These are phyloP conservation scores for Busseola fusca DNA, from an alignment of 2,888 invertebrate species.

Conservation along the genomic window DNA sequence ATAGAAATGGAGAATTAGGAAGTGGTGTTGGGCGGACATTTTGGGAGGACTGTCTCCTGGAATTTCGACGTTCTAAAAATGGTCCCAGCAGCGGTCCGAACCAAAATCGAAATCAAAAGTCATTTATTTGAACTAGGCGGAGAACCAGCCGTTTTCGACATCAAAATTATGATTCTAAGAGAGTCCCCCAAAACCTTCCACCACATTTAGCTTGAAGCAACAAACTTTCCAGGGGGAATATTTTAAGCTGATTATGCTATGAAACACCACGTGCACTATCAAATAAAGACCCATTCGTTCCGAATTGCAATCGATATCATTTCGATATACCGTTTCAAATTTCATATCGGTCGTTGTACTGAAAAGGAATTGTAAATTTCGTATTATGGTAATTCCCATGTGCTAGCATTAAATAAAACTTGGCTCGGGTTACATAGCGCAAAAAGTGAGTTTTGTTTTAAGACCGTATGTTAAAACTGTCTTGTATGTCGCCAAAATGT, in stretches of 20 bases:
- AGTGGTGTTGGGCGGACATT: too few relatives aligned
- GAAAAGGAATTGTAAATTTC: slow-evolving; percentile 64
- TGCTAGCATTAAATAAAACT: slow-evolving; percentile 48
- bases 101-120: not conserved
- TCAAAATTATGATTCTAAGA: not conserved
- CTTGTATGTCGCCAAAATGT: slow-evolving; percentile 27
- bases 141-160: not conserved
- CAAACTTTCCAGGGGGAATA: not conserved
- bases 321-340: slow-evolving; percentile 53
- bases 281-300: slow-evolving; percentile 24
- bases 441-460: slow-evolving; percentile 46
- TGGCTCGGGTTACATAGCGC: slow-evolving; percentile 21
- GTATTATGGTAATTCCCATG: slow-evolving; percentile 59
- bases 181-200: not conserved
- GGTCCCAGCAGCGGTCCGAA: not conserved
- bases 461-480: slow-evolving; percentile 36
- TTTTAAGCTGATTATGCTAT: not conserved
- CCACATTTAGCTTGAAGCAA: not conserved
- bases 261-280: not conserved
- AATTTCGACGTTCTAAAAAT: too few relatives aligned
- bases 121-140: not conserved
- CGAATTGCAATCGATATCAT: slow-evolving; percentile 60
- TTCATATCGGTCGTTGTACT: slow-evolving; percentile 38
- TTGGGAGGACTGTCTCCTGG: too few relatives aligned
- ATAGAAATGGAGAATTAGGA: too few relatives aligned